Evolutionary conservation across 2,888 invertebrate species (phyloP), one percentile per base, ranked within the genome.

Genomic region (Euplexia lucipara): DNA sequence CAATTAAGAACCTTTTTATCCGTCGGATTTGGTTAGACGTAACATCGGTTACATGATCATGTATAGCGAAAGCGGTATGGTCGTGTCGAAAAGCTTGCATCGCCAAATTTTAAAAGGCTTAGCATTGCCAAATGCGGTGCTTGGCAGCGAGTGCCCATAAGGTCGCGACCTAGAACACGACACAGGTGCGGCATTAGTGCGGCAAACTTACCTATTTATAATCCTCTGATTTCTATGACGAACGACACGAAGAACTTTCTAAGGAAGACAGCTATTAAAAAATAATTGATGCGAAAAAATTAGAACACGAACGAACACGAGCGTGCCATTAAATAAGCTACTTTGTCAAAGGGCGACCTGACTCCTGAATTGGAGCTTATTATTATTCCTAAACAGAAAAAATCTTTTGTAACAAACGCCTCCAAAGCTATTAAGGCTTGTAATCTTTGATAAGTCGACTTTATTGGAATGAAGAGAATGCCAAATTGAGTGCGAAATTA

Each of bases 401-500:
- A 47, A 54, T 62, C 56, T 68, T 68, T 79, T 79, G 77, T 70
- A 39, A 61, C 35, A 75, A 70, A 69, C 49, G 34, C 48, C 37
- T 8, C 39, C 22, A 42, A 53, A 47, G 49, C 53, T 62, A 54
- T 34, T 70, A 75, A 70, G 67, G 49, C 51, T 66, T 70, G 52
- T 73, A 70, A 73, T 61, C 56, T 67, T 75, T 75, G 77, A 74
- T 74, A 80, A 75, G 71, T 61, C 68, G 57, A 60, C 54, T 48
- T 71, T 73, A 73, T 78, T 71, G 74, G 68, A 80, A 72, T 70
- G 47, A 69, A 79, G 71, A 74, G 67, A 72, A 77, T 79, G 78
- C 72, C 73, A 81, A 80, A 82, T 75, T 62, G 75, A 67, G 64
- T 65, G 75, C 72, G 73, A 78, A 83, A 84, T 80, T 75, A 79